Evolutionary conservation across 2,113 vertebrate genomes (phyloP), one percentile per base, ranked within the genome.

Genomic region (Nycticryphes semicollaris): DNA sequence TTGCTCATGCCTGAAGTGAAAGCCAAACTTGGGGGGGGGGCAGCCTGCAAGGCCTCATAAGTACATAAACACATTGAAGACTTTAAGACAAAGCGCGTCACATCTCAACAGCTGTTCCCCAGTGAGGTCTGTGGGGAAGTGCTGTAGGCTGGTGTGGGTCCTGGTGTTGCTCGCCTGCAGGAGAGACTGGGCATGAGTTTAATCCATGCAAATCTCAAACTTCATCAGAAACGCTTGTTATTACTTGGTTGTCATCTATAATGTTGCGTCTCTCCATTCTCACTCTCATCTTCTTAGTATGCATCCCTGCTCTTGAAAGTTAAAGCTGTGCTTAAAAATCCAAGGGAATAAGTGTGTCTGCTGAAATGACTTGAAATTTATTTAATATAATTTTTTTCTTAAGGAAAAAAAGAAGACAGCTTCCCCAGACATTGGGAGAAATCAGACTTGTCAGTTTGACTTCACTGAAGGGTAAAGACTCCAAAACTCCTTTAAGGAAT

Each of bases 401-500:
- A 68, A 54, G 19, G 14, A 8, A 82, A 51, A 57, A 80, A 90
- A 53, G 43, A 86, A 90, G 31, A 90, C 22, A 3, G 56, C 53
- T 84, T 94, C 59, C 69, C 68, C 66, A 92, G 81, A 87, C 64
- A 56, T 79, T 83, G 90, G 85, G 76, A 93, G 94, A 91, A 96
- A 75, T 87, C 94, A 96, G 94, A 95, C 84, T 66, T 94, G 90
- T 95, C 84, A 82, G 53, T 92, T 89, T 92, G 83, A 87, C 93
- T 96, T 94, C 85, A 87, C 67, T 93, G 82, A 93, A 81, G 75
- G 81, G 64, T 69, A 94, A 97, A 95, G 82, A 83, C 84, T 94
- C 84, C 15, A 45, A 91, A 97, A 97, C 62, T 93, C 69, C 94
- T 97, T 95, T 93, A 97, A 97, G 97, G 95, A 94, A 97, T 97